phyloP scores from a whole-genome alignment of 2,797 vertebrate genomes.

The Choloepus didactylus region DNA sequence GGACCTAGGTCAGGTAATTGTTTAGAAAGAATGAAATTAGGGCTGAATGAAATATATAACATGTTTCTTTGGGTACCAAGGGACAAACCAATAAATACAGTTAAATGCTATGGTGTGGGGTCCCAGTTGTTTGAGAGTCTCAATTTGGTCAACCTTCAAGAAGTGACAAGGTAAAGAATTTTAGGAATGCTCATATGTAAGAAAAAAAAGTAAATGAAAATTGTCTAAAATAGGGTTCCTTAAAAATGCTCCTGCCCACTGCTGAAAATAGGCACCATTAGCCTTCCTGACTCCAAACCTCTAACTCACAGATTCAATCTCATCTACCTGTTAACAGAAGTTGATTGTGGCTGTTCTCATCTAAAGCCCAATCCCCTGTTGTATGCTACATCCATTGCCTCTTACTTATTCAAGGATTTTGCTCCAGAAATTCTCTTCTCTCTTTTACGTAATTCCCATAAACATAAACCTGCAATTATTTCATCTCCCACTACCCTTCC shows the following conservation, averaged over 20 bases:
- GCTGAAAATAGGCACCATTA: not conserved
- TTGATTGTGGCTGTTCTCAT: no score
- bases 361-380: not conserved
- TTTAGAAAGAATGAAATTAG: not conserved
- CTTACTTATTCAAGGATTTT: not conserved
- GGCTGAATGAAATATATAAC: not conserved
- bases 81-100: not conserved
- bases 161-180: constrained; percentile 12
- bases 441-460: not conserved
- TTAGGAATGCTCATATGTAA: not conserved
- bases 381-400: not conserved
- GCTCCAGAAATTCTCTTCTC: not conserved
- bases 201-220: not conserved
- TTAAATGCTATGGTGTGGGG: not conserved
- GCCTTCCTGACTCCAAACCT: not conserved
- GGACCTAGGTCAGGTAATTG: not conserved
- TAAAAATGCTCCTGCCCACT: not conserved
- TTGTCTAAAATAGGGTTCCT: not conserved
- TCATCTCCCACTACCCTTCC: not conserved
- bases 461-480: not conserved
- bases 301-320: not conserved
- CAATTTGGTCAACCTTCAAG: not conserved
- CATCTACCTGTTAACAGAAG: not conserved
- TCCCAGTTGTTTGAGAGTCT: not conserved
- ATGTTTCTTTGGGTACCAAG: not conserved